A percentile compares a stretch with the other conserved stretches of the same genome.
These are phyloP conservation scores for Xanthia icteritia DNA, from an alignment of 2,888 invertebrate genomes.

Conservation along the genomic window DNA sequence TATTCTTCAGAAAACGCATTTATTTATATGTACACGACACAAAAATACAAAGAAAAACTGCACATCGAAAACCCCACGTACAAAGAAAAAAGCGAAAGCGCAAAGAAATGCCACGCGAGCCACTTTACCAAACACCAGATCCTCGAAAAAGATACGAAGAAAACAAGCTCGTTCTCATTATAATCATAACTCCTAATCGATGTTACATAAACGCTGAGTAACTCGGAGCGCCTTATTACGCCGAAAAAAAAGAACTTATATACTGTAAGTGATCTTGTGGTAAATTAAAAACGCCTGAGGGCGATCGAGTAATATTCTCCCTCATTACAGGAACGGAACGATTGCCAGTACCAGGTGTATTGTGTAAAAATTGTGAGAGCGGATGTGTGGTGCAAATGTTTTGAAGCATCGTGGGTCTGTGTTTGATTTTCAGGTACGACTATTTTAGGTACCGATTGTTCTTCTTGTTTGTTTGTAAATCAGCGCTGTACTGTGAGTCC, in stretches of 20 bases:
- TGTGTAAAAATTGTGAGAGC: conserved; percentile 65
- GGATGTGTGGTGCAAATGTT: conserved; percentile 51
- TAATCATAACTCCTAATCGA: conserved; percentile 66
- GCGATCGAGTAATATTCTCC: conserved; percentile 86
- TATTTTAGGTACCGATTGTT: neutral
- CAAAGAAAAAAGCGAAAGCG: neutral
- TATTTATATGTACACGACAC: no score
- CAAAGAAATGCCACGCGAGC: neutral
- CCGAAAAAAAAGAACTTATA: conserved; percentile 71
- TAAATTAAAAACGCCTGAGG: conserved; percentile 90
- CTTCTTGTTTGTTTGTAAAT: no score
- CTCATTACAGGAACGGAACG: conserved; percentile 81
- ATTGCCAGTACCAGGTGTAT: conserved; percentile 84
- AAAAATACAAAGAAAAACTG: neutral
- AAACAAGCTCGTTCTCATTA: conserved; percentile 32
- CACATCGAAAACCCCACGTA: neutral
- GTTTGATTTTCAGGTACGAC: conserved; percentile 66
- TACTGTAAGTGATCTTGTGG: conserved; percentile 84
- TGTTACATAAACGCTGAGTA: conserved; percentile 49
- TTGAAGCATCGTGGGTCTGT: neutral
- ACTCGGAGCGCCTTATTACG: conserved; percentile 66
- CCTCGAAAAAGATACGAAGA: conserved; percentile 37
- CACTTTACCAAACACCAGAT: conserved; percentile 41
- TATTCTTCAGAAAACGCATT: no score
- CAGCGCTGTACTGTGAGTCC: no score